Evolutionary conservation across 2,797 vertebrate genomes (phyloP).

Genomic region (Scomberomorus guttatus): DNA sequence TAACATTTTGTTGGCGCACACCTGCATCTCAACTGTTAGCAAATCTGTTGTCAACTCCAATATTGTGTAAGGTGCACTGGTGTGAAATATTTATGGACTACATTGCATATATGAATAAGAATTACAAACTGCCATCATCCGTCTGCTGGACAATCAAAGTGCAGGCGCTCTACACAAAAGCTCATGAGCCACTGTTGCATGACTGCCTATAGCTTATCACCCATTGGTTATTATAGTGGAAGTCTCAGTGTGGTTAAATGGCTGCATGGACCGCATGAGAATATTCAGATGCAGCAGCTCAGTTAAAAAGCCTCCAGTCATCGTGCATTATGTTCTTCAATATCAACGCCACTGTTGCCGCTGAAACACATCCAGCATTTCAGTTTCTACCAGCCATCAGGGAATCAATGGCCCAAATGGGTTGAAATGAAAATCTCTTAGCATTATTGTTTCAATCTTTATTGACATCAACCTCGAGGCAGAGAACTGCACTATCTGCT

Average conservation of each 20-base stretch:
- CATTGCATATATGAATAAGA: background rate
- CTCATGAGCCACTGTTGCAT: slow-evolving; percentile 3
- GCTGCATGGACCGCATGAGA: background rate
- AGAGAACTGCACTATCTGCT: slow-evolving; percentile 21
- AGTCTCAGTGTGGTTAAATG: background rate
- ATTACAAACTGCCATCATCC: slow-evolving; percentile 1
- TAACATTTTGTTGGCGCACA: background rate
- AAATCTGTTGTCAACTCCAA: slow-evolving; percentile 6
- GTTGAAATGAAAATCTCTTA: slow-evolving; percentile 71
- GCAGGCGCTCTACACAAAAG: slow-evolving; percentile 4
- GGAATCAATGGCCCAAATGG: slow-evolving; percentile 71
- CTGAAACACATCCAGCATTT: slow-evolving; percentile 20
- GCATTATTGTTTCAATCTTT: slow-evolving; percentile 59
- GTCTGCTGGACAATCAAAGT: slow-evolving; percentile 1
- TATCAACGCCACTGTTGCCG: slow-evolving; percentile 16
- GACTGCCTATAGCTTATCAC: background rate
- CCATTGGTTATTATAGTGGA: slow-evolving; percentile 1
- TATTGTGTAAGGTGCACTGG: background rate
- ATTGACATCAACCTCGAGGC: slow-evolving; percentile 50
- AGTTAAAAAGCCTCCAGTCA: slow-evolving; percentile 19
- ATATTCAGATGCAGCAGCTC: slow-evolving; percentile 11
- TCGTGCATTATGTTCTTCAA: slow-evolving; percentile 2
- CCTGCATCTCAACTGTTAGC: background rate
- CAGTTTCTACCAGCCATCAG: slow-evolving; percentile 5
- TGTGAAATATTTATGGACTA: slow-evolving; percentile 4